These are phyloP conservation scores for Crenichthys baileyi DNA, from an alignment of 2,797 vertebrate species.

Conservation along the genomic window DNA sequence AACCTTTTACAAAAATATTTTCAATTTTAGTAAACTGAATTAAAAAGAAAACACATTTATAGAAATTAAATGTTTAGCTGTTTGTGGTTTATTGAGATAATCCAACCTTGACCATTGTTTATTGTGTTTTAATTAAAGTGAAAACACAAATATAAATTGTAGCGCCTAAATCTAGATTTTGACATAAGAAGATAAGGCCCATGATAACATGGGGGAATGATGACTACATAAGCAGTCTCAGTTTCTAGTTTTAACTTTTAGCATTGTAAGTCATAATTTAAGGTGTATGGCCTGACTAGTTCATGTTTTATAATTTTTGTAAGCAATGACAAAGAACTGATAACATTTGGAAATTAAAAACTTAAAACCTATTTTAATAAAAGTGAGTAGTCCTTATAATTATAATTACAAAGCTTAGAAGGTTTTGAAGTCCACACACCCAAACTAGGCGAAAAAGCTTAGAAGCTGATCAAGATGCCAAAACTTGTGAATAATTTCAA, in stretches of 20 bases:
- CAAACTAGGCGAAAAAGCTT: background rate
- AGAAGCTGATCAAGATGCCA: background rate
- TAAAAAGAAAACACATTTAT: background rate
- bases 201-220: background rate
- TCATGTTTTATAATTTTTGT: background rate
- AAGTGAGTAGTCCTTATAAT: background rate
- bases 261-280: background rate
- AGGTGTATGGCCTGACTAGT: background rate
- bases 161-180: background rate
- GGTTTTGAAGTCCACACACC: background rate
- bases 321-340: background rate
- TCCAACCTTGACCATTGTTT: background rate
- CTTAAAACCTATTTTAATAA: background rate
- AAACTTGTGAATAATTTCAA: background rate
- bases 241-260: background rate
- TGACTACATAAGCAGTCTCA: background rate
- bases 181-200: background rate
- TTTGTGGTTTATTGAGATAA: background rate
- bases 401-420: background rate
- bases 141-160: background rate
- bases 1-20: background rate
- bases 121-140: background rate
- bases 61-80: background rate
- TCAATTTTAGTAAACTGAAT: background rate
- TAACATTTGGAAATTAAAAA: too few species aligned